phyloP scores from a whole-genome alignment of 2,797 vertebrate genomes.

The Pteronotus mesoamericanus region DNA sequence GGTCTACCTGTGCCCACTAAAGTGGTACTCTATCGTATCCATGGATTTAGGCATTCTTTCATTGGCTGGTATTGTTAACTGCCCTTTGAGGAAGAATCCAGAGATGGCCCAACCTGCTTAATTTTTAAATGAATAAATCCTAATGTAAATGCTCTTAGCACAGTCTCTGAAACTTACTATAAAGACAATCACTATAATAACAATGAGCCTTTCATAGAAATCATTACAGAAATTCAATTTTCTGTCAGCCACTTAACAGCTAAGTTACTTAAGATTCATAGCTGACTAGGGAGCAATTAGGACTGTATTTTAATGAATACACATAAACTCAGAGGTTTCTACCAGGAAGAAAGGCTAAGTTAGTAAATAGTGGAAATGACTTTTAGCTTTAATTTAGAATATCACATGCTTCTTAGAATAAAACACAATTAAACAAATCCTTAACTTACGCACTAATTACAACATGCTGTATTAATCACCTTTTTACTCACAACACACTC shows the following conservation, averaged over 20 bases:
- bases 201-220: constrained; percentile 60
- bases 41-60: neutral
- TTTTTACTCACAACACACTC: neutral
- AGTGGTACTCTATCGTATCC: neutral
- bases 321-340: constrained; percentile 70
- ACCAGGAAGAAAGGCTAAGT: constrained; percentile 64
- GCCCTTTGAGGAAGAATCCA: neutral
- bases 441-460: constrained; percentile 69
- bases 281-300: constrained; percentile 82
- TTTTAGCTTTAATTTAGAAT: constrained; percentile 71
- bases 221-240: constrained; percentile 79
- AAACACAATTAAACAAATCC: constrained; percentile 61
- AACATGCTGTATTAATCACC: constrained; percentile 43
- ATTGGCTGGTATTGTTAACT: neutral
- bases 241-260: constrained; percentile 77
- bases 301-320: constrained; percentile 79
- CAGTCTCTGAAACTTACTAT: constrained; percentile 22
- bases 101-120: constrained; percentile 9
- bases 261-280: constrained; percentile 82
- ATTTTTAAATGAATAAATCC: constrained; percentile 38
- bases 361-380: constrained; percentile 29
- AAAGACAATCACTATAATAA: constrained; percentile 46
- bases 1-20: neutral
- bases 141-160: accelerated
- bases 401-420: constrained; percentile 47